Conservation (phyloP, 2,797 vertebrate species). For the Protonibea diacanthus region DNA sequence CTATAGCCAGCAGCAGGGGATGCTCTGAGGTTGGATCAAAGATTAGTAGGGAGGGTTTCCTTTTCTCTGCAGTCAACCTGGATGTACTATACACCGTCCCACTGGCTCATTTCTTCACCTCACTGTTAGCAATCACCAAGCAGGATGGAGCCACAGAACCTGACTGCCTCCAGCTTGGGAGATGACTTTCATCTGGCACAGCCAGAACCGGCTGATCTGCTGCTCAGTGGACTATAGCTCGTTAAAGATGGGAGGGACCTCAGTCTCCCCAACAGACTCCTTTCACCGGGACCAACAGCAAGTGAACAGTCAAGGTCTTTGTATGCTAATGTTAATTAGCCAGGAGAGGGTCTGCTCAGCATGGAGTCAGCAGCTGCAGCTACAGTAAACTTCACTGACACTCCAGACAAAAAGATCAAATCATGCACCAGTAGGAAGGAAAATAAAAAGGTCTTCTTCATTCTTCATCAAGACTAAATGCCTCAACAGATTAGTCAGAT, state of each 20-base stretch:
- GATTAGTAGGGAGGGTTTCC: neutral
- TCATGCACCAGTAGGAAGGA: neutral
- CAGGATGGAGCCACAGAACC: neutral
- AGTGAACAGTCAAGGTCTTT: slow-evolving; percentile 8
- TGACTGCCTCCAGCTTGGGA: neutral
- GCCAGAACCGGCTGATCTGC: neutral
- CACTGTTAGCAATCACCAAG: slow-evolving; percentile 12
- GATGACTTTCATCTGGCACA: slow-evolving; percentile 37
- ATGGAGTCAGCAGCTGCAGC: neutral
- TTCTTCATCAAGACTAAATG: too few relatives aligned
- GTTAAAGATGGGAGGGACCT: slow-evolving; percentile 40
- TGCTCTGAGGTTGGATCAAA: slow-evolving; percentile 29
- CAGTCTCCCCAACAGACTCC: slow-evolving; percentile 10
- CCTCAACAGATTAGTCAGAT: neutral
- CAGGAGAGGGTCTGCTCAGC: slow-evolving; percentile 6
- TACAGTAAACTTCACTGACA: neutral
- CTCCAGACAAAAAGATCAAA: neutral
- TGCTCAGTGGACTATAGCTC: slow-evolving; percentile 29
- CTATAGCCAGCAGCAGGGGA: neutral
- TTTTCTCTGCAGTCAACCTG: slow-evolving; percentile 19
- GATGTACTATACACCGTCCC: neutral
- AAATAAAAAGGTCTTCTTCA: neutral
- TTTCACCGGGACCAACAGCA: slow-evolving; percentile 15
- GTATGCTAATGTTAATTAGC: slow-evolving; percentile 49
- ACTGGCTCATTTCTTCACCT: slow-evolving; percentile 36